Evolutionary conservation across 2,888 invertebrate genomes (phyloP), one percentile per base, ranked within the genome.

Genomic region (Tetropium fuscum): DNA sequence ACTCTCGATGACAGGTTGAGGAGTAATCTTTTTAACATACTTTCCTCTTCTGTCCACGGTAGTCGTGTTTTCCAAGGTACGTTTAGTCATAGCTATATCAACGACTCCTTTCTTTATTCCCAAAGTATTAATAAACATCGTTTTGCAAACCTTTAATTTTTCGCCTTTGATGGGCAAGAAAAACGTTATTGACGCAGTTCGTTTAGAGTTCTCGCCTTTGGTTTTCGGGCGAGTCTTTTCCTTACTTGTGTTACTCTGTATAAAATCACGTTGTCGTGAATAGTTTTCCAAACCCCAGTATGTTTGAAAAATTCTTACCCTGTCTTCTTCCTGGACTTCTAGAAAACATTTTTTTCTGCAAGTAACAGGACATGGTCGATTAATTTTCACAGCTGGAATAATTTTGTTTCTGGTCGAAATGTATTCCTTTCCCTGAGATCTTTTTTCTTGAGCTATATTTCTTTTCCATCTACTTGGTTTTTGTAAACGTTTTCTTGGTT

Each of bases 51-150:
- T 27, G 20, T 63, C 53, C 13, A 8, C n/a, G 11, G 44, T 27
- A n/a, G 32, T 5, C 30, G 34, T 40, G 43, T 58, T 64, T 61
- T 56, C 49, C 16, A 30, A 22, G 7, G 58, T 20, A 27, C 60
- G 41, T 25, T 58, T 64, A 13, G 13, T 34, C 53, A 61, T 34
- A 43, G 58, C 60, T n/a, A 64, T 55, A 10, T 58, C 60, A 2
- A 64, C 58, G 36, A 58, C 53, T 11, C 56, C 45, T 40, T 61
- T 64, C 41, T 48, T 44, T 11, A 60, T 58, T n/a, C 45, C 59
- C 22, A 64, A 18, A n/a, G 59, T 62, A 47, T 53, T 59, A 11
- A 61, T 10, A 27, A 61, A 64, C 58, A 64, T 58, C 1, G 55
- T 19, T 43, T 64, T 58, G 19, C 59, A 64, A 11, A 59, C 59